Percentiles rank a stretch among this genome's conserved stretches.
Evolutionary conservation across 2,888 invertebrate genomes (phyloP).

Genomic region (Hyppa rectilinea): DNA sequence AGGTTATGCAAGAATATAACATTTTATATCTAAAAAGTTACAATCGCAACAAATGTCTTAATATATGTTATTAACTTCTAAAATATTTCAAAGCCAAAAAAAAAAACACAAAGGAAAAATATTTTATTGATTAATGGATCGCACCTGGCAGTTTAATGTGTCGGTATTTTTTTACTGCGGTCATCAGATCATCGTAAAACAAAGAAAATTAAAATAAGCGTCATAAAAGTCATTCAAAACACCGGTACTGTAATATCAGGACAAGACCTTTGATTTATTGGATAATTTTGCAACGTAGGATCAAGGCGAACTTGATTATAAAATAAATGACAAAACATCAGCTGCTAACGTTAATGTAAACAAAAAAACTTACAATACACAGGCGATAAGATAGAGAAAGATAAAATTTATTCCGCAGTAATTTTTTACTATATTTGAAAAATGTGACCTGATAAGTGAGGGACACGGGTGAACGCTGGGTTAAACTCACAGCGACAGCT

Average conservation of each 20-base stretch:
- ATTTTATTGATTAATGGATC: slow-evolving; percentile 10
- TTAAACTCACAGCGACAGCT: slow-evolving; percentile 50
- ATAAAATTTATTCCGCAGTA: slow-evolving; percentile 72
- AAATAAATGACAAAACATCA: slow-evolving; percentile 49
- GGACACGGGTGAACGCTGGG: slow-evolving; percentile 60
- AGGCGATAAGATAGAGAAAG: slow-evolving; percentile 69
- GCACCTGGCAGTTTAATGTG: slow-evolving; percentile 2
- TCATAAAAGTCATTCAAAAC: slow-evolving; percentile 22
- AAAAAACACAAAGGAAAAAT: neutral
- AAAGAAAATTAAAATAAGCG: slow-evolving; percentile 15
- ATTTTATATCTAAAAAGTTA: slow-evolving; percentile 12
- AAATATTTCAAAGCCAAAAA: neutral
- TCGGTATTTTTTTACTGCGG: slow-evolving; percentile 9
- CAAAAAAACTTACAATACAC: slow-evolving; percentile 57
- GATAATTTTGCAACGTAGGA: slow-evolving; percentile 27
- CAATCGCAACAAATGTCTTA: slow-evolving; percentile 8
- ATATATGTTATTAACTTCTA: slow-evolving; percentile 16
- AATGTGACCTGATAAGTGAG: slow-evolving; percentile 64
- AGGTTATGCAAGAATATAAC: slow-evolving; percentile 20
- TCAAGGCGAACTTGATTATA: slow-evolving; percentile 41
- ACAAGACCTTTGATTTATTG: slow-evolving; percentile 42
- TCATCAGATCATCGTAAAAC: neutral
- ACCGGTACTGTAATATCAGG: slow-evolving; percentile 22
- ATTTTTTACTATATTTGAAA: slow-evolving; percentile 62
- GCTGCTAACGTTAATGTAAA: slow-evolving; percentile 50